Conservation (phyloP, 1,140 invertebrate species). For the Heliothis virescens region DNA sequence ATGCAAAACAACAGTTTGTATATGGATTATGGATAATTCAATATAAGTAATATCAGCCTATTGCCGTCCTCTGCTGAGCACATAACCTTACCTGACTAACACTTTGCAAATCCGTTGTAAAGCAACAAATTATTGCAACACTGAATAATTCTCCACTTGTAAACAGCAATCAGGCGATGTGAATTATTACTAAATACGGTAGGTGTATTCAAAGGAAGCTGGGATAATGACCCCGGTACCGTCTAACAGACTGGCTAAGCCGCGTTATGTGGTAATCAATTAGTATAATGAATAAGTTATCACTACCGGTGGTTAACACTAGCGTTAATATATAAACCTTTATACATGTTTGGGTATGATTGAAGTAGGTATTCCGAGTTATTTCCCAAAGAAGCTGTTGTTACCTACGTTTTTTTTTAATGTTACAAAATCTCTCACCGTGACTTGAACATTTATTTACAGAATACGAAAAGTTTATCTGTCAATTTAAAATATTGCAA, state of each 20-base stretch:
- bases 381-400: neutral
- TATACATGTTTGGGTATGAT: too few species aligned
- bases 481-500: too few species aligned
- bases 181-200: constrained; percentile 40
- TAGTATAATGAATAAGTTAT: constrained; percentile 31
- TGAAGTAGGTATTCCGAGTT: too few species aligned
- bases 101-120: neutral
- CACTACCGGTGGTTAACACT: neutral
- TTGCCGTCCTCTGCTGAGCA: too few species aligned
- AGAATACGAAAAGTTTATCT: too few species aligned
- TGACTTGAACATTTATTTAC: too few species aligned
- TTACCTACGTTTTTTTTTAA: neutral
- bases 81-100: neutral
- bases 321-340: constrained; percentile 7
- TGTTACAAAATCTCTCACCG: too few species aligned
- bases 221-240: constrained; percentile 27
- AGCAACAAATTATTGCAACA: constrained; percentile 2
- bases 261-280: constrained; percentile 23
- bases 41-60: too few species aligned
- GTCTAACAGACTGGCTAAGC: constrained; percentile 34
- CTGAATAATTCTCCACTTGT: constrained; percentile 8
- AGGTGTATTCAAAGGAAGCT: constrained; percentile 31
- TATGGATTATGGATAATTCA: too few species aligned
- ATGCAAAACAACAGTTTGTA: too few species aligned
- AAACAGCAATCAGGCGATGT: constrained; percentile 30